phyloP scores from a whole-genome alignment of 2,797 vertebrate species.

The Rhyacichthys aspro region DNA sequence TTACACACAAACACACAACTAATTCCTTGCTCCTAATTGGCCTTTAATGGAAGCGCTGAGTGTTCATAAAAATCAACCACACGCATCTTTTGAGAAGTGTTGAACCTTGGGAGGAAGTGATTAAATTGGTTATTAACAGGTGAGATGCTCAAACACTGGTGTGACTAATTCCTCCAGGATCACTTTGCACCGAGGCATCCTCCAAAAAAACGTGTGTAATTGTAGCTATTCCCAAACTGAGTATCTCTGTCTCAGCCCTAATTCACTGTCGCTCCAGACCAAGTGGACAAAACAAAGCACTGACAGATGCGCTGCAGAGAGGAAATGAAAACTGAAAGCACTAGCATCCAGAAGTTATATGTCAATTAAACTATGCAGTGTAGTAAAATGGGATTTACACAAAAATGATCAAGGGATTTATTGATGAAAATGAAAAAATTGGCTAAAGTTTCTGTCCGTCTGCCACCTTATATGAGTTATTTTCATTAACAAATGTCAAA shows the following conservation, averaged over 20 bases:
- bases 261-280: constrained; percentile 45
- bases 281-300: constrained; percentile 34
- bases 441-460: constrained; percentile 22
- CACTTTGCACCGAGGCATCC: constrained; percentile 49
- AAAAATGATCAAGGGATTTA: constrained; percentile 52
- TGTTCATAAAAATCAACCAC: constrained; percentile 74
- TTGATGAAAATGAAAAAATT: constrained; percentile 47
- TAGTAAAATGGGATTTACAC: constrained; percentile 43
- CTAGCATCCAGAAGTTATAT: constrained; percentile 21
- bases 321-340: constrained; percentile 34
- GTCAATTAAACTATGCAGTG: constrained; percentile 46
- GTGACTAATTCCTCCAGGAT: constrained; percentile 65
- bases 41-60: constrained; percentile 70
- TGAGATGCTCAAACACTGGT: constrained; percentile 63
- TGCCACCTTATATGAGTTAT: too few relatives aligned
- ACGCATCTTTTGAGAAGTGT: constrained; percentile 66
- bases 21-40: constrained; percentile 72
- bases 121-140: constrained; percentile 80
- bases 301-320: constrained; percentile 32
- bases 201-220: constrained; percentile 57
- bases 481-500: too few relatives aligned
- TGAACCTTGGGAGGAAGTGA: constrained; percentile 72
- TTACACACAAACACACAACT: constrained; percentile 33
- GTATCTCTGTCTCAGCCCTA: constrained; percentile 29
- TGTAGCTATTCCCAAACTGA: constrained; percentile 47